Conservation (phyloP, 2,113 vertebrate species). For the Clarias macrocephalus region DNA sequence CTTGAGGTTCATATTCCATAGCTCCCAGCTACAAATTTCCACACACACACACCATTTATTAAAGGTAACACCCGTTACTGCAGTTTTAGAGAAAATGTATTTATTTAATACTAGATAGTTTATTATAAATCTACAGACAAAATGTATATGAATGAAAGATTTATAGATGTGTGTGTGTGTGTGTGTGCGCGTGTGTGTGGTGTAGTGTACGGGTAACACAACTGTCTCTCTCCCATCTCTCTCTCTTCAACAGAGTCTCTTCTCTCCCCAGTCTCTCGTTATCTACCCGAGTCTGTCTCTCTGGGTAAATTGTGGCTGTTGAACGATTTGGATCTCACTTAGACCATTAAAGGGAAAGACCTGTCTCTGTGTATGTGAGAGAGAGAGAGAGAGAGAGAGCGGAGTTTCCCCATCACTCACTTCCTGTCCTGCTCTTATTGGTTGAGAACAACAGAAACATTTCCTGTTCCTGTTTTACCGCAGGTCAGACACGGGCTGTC, state of each 20-base stretch:
- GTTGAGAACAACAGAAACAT: slow-evolving; percentile 42
- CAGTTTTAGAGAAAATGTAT: no score
- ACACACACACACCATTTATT: no score
- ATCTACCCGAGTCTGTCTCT: neutral
- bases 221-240: neutral
- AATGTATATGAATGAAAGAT: no score
- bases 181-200: no score
- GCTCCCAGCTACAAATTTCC: neutral
- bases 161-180: no score
- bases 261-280: neutral
- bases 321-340: neutral
- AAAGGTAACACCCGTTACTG: no score
- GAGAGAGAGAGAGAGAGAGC: neutral
- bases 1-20: neutral
- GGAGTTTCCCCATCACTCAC: slow-evolving; percentile 41
- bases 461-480: slow-evolving; percentile 40
- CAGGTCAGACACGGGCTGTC: slow-evolving; percentile 1
- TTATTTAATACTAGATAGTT: no score
- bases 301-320: neutral
- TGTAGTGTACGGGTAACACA: no score
- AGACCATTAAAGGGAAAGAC: slow-evolving; percentile 1
- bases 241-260: neutral
- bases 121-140: no score
- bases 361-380: neutral
- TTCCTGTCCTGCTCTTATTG: slow-evolving; percentile 46